phyloP scores from a whole-genome alignment of 2,113 vertebrate species.

The Azemiops feae region DNA sequence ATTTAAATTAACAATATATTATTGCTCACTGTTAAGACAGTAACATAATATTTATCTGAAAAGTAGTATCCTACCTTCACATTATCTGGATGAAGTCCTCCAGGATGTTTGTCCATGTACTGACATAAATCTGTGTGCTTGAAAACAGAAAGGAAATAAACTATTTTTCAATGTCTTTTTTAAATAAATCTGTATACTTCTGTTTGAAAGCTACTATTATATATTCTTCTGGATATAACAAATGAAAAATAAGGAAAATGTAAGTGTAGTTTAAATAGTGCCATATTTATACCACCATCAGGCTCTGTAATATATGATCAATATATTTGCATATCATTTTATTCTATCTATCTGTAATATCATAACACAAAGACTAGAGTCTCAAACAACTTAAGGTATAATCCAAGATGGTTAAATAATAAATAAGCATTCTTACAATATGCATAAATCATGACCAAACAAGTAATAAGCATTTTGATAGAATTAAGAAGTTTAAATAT shows the following conservation, averaged over 20 bases:
- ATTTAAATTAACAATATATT: not conserved
- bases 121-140: constrained; percentile 98
- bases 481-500: not conserved
- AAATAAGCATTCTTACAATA: not conserved
- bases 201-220: constrained; percentile 41
- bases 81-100: constrained; percentile 94
- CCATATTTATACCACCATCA: constrained; percentile 27
- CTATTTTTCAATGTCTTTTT: constrained; percentile 51
- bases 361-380: not conserved
- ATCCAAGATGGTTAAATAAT: not conserved
- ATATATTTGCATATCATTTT: not conserved
- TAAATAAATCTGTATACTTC: constrained; percentile 50
- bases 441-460: not conserved
- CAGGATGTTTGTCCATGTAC: constrained; percentile 98
- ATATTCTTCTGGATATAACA: constrained; percentile 40
- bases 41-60: not conserved
- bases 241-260: constrained; percentile 32
- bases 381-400: not conserved
- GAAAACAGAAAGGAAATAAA: constrained; percentile 62
- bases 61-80: constrained; percentile 82
- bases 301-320: constrained; percentile 5
- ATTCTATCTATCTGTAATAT: not conserved
- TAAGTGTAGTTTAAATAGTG: constrained; percentile 7
- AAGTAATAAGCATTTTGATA: not conserved
- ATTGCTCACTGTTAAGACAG: not conserved